Base-by-base conservation (phyloP, 2,797 vertebrate genomes). In the Menidia menidia region DNA sequence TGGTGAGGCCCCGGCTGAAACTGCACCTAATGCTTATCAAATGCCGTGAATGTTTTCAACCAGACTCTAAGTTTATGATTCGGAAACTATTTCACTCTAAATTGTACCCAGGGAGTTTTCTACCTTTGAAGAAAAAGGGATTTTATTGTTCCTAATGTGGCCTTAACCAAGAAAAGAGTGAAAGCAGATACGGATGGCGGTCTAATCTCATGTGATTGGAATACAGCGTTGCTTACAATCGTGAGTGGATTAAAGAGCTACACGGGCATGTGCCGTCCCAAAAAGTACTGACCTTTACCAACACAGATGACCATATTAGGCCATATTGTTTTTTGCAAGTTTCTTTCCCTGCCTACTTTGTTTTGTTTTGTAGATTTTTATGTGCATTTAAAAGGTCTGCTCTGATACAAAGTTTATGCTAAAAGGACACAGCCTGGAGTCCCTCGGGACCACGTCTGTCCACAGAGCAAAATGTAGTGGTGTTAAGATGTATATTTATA, bases 41-140 rank as follows among this genome's bases (percentile, higher is more conserved):
- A 73, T 16, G 1, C 71, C 19, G 64, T 57, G 43, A 78, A 82
- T 64, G 75, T 79, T 86, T 74, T 75, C 52, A 60, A 76, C 73
- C 58, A 60, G 47, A 60, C 65, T 77, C 67, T 8, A 11, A 55
- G 54, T 83, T 88, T 82, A 85, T 67, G 62, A 79, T 81, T 73
- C 6, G 74, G 83, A 86, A 90, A 88, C 64, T 81, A 82, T 87
- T 89, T 66, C 1, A 32, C 58, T 56, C 83, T 64, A 83, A 89
- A 87, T 80, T 82, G 64, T 68, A 85, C 81, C 83, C 84, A 87
- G 87, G 64, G 58, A 81, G 74, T 59, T 85, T 64, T 33, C 39
- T 31, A 74, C 70, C 81, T 88, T 88, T 87, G 68, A 85, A 82
- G 78, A 45, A 67, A 52, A 58, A 14, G 25, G 16, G 48, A n/a